A percentile compares a stretch with the other conserved stretches of the same genome.
phyloP scores from a whole-genome alignment of 2,888 invertebrate species.

The Eupithecia subfuscata region DNA sequence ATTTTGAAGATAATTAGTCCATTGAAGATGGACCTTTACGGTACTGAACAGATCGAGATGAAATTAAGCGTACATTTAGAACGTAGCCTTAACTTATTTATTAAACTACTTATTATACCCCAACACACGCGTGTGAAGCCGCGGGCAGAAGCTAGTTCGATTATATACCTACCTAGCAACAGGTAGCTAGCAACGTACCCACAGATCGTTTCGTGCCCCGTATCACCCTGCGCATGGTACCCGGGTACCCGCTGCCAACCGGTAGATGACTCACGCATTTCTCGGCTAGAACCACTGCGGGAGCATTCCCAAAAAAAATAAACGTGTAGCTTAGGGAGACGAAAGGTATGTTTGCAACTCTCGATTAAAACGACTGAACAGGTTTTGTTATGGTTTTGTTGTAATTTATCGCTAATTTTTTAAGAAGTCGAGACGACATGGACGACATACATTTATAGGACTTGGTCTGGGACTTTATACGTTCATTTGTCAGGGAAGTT shows the following conservation, averaged over 20 bases:
- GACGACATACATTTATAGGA: no score
- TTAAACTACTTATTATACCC: no score
- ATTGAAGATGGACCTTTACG: no score
- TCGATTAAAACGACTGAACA: no score
- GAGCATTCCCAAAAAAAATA: slow-evolving; percentile 38
- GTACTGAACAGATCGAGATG: no score
- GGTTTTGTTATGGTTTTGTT: no score
- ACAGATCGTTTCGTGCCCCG: slow-evolving; percentile 10
- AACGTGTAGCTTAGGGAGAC: slow-evolving; percentile 2
- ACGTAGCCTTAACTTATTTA: no score
- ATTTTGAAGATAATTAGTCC: no score
- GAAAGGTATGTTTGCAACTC: slow-evolving; percentile 24
- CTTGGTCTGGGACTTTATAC: background rate
- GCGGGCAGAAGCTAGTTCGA: background rate
- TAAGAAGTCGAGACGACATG: background rate
- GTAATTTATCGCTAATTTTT: background rate
- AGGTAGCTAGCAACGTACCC: background rate
- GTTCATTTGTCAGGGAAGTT: background rate
- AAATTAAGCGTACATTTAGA: no score
- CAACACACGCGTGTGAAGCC: no score
- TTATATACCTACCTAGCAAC: background rate
- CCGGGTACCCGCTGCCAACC: slow-evolving; percentile 27
- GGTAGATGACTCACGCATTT: slow-evolving; percentile 42
- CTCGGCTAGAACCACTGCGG: slow-evolving; percentile 35
- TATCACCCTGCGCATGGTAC: slow-evolving; percentile 41